phyloP scores from a whole-genome alignment of 2,113 vertebrate species.

The Vireo altiloquus region DNA sequence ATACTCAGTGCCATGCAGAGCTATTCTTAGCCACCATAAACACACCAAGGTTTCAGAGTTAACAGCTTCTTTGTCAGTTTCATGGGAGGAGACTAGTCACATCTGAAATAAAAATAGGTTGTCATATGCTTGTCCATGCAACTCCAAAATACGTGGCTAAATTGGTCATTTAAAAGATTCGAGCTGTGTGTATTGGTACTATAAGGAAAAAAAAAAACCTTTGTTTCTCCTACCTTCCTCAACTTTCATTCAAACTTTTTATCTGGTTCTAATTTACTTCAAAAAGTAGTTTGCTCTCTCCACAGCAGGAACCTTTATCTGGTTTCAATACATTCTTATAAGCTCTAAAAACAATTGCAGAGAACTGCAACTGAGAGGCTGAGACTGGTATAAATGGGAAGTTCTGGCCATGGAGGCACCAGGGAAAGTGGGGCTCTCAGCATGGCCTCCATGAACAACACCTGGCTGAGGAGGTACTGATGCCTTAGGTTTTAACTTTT shows the following conservation, averaged over 20 bases:
- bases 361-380: neutral
- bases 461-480: neutral
- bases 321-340: neutral
- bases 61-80: conserved; percentile 1
- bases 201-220: neutral
- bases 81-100: neutral
- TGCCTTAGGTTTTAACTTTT: no score
- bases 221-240: neutral
- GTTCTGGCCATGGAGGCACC: neutral
- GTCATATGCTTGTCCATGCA: neutral
- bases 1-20: neutral
- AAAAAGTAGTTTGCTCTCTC: neutral
- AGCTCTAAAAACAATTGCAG: neutral
- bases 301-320: neutral
- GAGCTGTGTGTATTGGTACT: neutral
- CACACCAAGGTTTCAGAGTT: neutral
- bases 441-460: rapidly evolving
- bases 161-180: neutral
- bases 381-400: neutral
- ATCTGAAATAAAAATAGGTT: conserved; percentile 22
- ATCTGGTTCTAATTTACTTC: neutral
- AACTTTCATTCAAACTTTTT: neutral
- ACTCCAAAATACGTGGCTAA: neutral
- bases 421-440: neutral
- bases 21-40: neutral